Base-by-base conservation (phyloP, 1,140 invertebrate genomes). In the Euschistus heros region DNA sequence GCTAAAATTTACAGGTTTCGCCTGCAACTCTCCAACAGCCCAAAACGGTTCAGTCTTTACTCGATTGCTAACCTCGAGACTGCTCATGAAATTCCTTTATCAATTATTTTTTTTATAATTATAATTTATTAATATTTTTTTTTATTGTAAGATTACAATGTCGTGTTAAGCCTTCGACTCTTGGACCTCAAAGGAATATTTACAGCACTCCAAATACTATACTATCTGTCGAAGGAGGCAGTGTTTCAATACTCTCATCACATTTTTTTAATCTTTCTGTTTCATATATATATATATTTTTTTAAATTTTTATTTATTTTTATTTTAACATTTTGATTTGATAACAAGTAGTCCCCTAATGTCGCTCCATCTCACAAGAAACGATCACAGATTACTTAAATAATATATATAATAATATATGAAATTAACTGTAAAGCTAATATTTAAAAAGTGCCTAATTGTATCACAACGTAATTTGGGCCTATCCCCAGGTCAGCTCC, bases 201-300 rank as follows among this genome's bases (percentile, higher is more conserved):
- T 66, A 63, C 65, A 66, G 46, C 65, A 55, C 61, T 66, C 65
- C 65, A 66, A 66, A 66, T 66, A 66, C 33, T 66, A 63, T 63
- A 63, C 62, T 66, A 62, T 63, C 65, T 66, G 65, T 66, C 65
- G 44, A 61, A 66, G 65, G 42, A 55, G 65, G 65, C 65, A 66
- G 65, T 66, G 65, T 62, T 66, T 26, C 65, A 66, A 66, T 66
- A 66, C 47, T 66, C 65, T 63, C 65, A 66, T 66, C 65, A 66
- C 65, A 66, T 61, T 7, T 59, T 7, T 59, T 27, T 7, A 18
- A n/a, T 50, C 47, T 57, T 57, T 37, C 24, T 50, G 24, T 54
- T 66, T 66, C 42, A 46, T n/a, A n/a, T n/a, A n/a, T n/a, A n/a
- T n/a, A n/a, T n/a, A 27, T 15, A 52, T 52, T 27, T 46, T 8